Conservation (phyloP, 2,888 invertebrate species). For the Tetranychus piercei region DNA sequence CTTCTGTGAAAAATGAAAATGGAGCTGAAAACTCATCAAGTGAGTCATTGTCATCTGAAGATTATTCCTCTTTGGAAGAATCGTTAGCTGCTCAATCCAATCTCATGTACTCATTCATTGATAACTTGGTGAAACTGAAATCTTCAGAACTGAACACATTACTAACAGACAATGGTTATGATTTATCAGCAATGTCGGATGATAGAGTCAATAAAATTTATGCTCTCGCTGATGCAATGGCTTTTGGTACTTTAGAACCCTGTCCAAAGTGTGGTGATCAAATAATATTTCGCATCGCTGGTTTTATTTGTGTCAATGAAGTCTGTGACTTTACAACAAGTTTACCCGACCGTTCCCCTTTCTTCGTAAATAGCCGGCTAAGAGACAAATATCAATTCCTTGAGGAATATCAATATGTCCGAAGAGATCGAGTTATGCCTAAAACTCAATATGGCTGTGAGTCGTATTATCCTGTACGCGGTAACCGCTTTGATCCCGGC, state of each 20-base stretch:
- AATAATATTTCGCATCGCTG: constrained; percentile 37
- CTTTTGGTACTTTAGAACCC: constrained; percentile 60
- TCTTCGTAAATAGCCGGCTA: background rate
- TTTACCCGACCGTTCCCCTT: constrained; percentile 29
- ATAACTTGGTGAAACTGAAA: constrained; percentile 43
- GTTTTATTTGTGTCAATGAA: constrained; percentile 67
- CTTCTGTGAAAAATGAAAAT: background rate
- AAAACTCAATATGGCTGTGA: background rate
- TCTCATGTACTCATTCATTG: constrained; percentile 45
- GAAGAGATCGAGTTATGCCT: background rate
- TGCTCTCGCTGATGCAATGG: constrained; percentile 51
- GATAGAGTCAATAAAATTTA: constrained; percentile 34
- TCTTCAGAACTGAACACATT: constrained; percentile 46
- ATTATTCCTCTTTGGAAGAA: background rate
- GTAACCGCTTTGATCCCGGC: too few relatives aligned
- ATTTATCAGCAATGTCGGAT: constrained; percentile 15
- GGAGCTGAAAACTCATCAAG: background rate
- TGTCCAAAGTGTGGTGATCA: constrained; percentile 66
- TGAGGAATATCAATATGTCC: background rate
- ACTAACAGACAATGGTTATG: constrained; percentile 45
- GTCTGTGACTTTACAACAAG: constrained; percentile 80
- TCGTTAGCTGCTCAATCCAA: constrained; percentile 43
- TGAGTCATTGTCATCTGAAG: background rate
- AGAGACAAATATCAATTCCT: background rate
- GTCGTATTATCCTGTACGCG: too few relatives aligned